A percentile compares a stretch with the other conserved stretches of the same genome.
Conservation (phyloP, 2,113 vertebrate species). For the Crypturellus undulatus region DNA sequence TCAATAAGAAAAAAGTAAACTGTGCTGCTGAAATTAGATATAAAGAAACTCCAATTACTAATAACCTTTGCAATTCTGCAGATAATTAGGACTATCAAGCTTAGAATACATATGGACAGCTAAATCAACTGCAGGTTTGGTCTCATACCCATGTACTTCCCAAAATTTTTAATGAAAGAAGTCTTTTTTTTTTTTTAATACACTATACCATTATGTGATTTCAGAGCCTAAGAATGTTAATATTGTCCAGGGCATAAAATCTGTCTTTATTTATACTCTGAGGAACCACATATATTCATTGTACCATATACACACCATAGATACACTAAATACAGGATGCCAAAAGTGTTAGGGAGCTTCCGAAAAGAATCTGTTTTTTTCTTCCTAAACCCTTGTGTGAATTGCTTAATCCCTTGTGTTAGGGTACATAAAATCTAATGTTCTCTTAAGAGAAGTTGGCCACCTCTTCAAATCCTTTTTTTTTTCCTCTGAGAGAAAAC, state of each 20-base stretch:
- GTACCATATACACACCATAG: not conserved
- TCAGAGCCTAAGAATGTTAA: not conserved
- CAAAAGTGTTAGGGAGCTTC: not conserved
- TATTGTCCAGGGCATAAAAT: accelerated
- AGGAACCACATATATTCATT: not conserved
- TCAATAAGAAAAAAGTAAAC: not conserved
- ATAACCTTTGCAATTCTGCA: not conserved
- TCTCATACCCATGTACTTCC: accelerated
- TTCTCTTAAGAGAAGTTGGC: not conserved
- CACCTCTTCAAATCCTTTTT: not conserved
- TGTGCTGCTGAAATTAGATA: not conserved
- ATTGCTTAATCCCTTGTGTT: not conserved
- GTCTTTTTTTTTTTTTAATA: no score
- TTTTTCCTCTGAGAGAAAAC: not conserved
- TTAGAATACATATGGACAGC: not conserved
- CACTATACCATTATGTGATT: not conserved
- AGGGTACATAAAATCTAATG: accelerated
- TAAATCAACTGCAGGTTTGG: not conserved
- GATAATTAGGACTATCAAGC: not conserved
- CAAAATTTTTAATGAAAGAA: not conserved
- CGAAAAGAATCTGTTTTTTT: not conserved
- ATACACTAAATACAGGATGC: accelerated
- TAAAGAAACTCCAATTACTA: not conserved
- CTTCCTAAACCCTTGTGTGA: not conserved
- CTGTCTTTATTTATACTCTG: not conserved